Conservation (phyloP, 2,113 vertebrate genomes). For the Nansenia antarctica region DNA sequence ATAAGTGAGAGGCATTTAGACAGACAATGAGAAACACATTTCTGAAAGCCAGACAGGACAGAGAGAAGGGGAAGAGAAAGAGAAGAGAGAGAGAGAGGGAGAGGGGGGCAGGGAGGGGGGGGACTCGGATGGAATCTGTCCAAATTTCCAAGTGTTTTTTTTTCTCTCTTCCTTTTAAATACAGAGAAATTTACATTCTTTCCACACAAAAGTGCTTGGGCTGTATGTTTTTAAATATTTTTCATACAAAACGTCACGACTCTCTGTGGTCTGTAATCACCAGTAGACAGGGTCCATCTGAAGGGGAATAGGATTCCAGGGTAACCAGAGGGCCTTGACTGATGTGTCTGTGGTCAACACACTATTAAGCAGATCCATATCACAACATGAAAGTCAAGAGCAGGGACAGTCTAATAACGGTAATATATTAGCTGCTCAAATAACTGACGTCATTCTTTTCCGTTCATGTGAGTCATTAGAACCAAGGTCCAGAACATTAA, state of each 20-base stretch:
- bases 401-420: not conserved
- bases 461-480: not conserved
- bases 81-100: not conserved
- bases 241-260: constrained; percentile 40
- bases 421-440: no score
- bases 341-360: constrained; percentile 35
- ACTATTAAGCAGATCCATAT: constrained; percentile 4
- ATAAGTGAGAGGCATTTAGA: constrained; percentile 43
- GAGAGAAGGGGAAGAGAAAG: constrained; percentile 16
- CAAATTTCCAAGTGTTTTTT: constrained; percentile 59
- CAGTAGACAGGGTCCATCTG: constrained; percentile 31
- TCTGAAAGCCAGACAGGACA: constrained; percentile 59
- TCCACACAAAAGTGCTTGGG: constrained; percentile 60
- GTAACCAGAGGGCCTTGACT: constrained; percentile 1
- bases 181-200: constrained; percentile 71
- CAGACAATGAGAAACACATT: constrained; percentile 75
- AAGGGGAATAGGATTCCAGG: constrained; percentile 7
- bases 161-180: constrained; percentile 46
- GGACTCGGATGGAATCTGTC: constrained; percentile 57
- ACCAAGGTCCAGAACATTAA: not conserved
- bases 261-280: constrained; percentile 40
- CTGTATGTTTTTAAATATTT: constrained; percentile 51
- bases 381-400: constrained; percentile 28
- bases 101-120: constrained; percentile 16
- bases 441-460: not conserved